These are phyloP conservation scores for Parasteatoda tepidariorum DNA, from an alignment of 1,140 invertebrate species.

Conservation along the genomic window DNA sequence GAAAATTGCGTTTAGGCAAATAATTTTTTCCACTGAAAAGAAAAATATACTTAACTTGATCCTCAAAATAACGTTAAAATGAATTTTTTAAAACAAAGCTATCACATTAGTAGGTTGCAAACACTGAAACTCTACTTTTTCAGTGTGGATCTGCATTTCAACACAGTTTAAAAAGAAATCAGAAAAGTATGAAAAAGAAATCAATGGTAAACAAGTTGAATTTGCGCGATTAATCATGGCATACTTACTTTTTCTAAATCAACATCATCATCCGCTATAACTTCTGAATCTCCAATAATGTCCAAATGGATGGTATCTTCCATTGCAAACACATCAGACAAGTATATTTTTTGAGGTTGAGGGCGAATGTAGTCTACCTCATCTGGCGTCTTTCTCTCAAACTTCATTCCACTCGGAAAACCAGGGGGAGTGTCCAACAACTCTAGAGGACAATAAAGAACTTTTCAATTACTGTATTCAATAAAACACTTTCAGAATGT, in stretches of 20 bases:
- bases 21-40: neutral
- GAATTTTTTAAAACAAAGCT: too few species aligned
- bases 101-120: too few species aligned
- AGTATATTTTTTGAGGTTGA: slow-evolving; percentile 63
- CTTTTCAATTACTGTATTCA: too few species aligned
- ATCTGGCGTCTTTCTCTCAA: slow-evolving; percentile 59
- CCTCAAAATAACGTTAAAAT: neutral
- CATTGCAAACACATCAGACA: slow-evolving; percentile 64
- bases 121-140: too few species aligned
- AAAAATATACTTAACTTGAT: neutral
- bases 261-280: slow-evolving; percentile 18
- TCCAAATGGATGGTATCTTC: slow-evolving; percentile 36
- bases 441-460: too few species aligned
- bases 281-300: slow-evolving; percentile 25
- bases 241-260: slow-evolving; percentile 15
- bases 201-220: neutral
- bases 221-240: neutral
- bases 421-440: slow-evolving; percentile 77
- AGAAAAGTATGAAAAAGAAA: neutral
- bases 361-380: slow-evolving; percentile 25
- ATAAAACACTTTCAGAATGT: too few species aligned
- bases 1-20: too few species aligned
- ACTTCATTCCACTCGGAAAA: slow-evolving; percentile 72
- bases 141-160: too few species aligned
- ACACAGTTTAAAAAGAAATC: neutral